Evolutionary conservation across 2,797 vertebrate genomes (phyloP).

Genomic region (Anas acuta): DNA sequence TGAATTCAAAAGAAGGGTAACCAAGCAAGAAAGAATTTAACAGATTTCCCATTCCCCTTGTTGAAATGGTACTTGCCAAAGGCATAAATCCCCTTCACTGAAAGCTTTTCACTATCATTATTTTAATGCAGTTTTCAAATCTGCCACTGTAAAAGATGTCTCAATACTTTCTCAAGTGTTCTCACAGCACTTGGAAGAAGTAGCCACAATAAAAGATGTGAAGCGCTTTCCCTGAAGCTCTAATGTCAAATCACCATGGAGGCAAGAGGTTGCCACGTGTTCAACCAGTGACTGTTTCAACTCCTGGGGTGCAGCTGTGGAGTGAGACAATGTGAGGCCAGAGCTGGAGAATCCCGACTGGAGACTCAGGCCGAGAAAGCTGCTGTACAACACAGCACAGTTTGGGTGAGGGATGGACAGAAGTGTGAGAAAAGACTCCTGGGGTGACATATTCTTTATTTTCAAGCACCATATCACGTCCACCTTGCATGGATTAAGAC

Average conservation of each 20-base stretch:
- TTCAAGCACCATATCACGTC: neutral
- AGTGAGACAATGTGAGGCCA: accelerated
- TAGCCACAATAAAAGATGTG: neutral
- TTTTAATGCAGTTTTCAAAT: neutral
- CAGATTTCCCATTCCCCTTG: neutral
- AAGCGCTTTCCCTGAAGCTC: neutral
- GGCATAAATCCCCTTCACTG: neutral
- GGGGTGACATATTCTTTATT: neutral
- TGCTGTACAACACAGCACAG: neutral
- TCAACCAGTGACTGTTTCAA: neutral
- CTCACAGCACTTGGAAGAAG: neutral
- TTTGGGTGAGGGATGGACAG: neutral
- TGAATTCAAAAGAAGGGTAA: neutral
- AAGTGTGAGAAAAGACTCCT: neutral
- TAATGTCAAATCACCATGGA: neutral
- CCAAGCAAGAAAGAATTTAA: neutral
- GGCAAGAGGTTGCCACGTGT: neutral
- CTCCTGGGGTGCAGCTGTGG: neutral
- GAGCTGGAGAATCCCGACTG: neutral
- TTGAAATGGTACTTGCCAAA: neutral
- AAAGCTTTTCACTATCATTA: neutral
- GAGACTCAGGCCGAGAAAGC: neutral
- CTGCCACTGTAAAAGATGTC: neutral
- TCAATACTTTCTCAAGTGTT: neutral
- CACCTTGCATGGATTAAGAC: neutral